These are phyloP conservation scores for Otocyon megalotis DNA, from an alignment of 2,113 vertebrate species.

Conservation along the genomic window DNA sequence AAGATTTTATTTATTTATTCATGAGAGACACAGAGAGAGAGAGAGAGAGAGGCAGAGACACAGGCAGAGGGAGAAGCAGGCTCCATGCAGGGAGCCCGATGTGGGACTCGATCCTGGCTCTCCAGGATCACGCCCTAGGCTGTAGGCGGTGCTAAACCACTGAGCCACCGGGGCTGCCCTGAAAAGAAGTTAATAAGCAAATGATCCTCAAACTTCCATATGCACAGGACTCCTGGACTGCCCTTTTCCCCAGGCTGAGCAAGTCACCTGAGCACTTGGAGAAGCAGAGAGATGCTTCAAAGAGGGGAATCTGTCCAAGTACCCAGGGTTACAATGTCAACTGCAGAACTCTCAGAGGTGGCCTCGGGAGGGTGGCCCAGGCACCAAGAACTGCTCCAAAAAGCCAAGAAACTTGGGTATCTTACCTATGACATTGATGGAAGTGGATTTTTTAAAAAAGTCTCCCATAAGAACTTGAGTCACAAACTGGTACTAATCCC, in stretches of 20 bases:
- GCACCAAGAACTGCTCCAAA: not conserved
- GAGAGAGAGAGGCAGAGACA: no score
- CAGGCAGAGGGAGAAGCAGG: no score
- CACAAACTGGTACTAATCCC: not conserved
- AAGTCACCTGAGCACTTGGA: not conserved
- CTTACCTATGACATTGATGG: not conserved
- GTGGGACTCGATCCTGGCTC: no score
- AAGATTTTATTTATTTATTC: no score
- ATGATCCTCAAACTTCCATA: not conserved
- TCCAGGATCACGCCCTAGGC: no score
- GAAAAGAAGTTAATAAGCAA: not conserved
- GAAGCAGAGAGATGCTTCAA: not conserved
- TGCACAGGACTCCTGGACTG: not conserved
- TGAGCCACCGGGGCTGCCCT: no score
- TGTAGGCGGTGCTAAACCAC: no score
- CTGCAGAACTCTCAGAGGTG: not conserved
- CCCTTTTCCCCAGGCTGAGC: not conserved
- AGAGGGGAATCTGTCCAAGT: not conserved
- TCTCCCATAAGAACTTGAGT: not conserved
- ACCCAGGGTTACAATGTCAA: fast-evolving
- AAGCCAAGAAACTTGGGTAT: not conserved
- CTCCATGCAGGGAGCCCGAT: no score
- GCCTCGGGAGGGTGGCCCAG: not conserved
- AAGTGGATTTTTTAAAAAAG: not conserved
- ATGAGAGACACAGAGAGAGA: no score